These are phyloP conservation scores for Pteronura brasiliensis DNA, from an alignment of 2,113 vertebrate genomes.

Conservation along the genomic window DNA sequence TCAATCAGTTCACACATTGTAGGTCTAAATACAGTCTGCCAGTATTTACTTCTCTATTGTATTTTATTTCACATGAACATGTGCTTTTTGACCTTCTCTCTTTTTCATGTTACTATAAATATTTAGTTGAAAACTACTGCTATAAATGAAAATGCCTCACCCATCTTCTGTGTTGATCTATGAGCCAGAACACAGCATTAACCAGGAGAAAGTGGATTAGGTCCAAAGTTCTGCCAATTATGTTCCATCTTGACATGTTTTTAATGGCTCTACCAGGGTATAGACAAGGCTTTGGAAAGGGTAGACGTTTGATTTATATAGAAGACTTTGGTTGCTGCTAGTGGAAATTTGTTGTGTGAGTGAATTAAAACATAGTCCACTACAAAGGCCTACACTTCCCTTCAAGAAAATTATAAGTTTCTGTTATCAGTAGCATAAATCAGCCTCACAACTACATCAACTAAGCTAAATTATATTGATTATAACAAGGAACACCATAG, in stretches of 20 bases:
- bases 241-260: not conserved
- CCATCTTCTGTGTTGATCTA: not conserved
- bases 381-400: not conserved
- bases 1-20: not conserved
- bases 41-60: not conserved
- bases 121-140: conserved; percentile 12
- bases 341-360: not conserved
- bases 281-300: conserved; percentile 18
- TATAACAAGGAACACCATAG: not conserved
- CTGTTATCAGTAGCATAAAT: conserved; percentile 44
- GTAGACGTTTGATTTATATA: conserved; percentile 9
- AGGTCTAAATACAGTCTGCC: not conserved
- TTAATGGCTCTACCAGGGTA: not conserved
- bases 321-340: not conserved
- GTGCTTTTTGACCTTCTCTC: not conserved
- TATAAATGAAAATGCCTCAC: conserved; percentile 15
- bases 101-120: not conserved
- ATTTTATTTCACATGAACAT: not conserved
- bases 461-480: not conserved
- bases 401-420: conserved; percentile 44
- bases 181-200: not conserved
- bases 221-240: not conserved
- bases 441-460: not conserved
- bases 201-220: not conserved
- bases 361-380: conserved; percentile 33